Evolutionary conservation across 2,797 vertebrate genomes (phyloP), one percentile per base, ranked within the genome.

Genomic region (Halcyon chelicuti): DNA sequence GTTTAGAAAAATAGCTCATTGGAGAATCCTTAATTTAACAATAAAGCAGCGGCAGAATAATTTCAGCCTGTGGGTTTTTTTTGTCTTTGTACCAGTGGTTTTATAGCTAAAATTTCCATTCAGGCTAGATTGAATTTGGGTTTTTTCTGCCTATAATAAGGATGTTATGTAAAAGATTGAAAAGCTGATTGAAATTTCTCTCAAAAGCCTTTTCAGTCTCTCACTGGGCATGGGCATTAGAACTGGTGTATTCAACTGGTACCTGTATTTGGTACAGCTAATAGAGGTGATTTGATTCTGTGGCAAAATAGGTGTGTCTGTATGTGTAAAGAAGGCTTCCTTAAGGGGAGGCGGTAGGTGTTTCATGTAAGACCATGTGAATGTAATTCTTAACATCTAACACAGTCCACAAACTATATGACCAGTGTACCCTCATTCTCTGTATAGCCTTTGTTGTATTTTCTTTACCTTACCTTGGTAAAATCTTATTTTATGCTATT

Each of bases 101-200:
- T 90, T 88, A 42, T 60, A 61, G 35, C 39, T 72, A 72, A 52
- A 55, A 60, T 90, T 84, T 88, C 55, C 35, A 25, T 94, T 90
- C 52, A 74, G 33, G 4, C 37, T 89, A 61, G 58, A 86, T 3
- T 37, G 54, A 91, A 86, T 90, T 85, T 89, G 29, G 5, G 6
- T 82, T 23, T 96, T 92, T 95, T 78, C 70, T 90, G 39, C 31
- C 16, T 78, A 57, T 62, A 83, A 78, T 86, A 81, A 78, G 37
- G 88, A 65, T 75, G 77, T 51, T 44, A 39, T 57, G 19, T 51
- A 63, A 73, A 65, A 78, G 62, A 90, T 70, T 90, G 70, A 86
- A 88, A 91, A 94, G n/a, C 46, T 91, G 76, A 72, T 80, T 25
- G 70, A 77, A 94, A 86, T 60, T 55, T 94, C 49, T 93, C 39